phyloP scores from a whole-genome alignment of 2,888 invertebrate species.

The Lamellibrachia columna region DNA sequence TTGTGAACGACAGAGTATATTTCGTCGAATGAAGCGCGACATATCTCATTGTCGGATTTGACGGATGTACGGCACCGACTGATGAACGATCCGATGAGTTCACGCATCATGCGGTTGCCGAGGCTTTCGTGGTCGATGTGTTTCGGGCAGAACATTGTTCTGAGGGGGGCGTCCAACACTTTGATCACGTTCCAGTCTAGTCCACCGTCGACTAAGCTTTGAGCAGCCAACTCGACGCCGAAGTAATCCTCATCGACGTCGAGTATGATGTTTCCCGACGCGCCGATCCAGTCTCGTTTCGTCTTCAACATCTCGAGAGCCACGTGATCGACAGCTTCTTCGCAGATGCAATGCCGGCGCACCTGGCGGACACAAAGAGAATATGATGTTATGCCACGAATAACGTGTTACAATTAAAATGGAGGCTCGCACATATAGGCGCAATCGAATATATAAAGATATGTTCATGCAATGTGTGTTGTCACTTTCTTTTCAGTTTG shows the following conservation, averaged over 20 bases:
- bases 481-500: too few relatives aligned
- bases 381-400: too few relatives aligned
- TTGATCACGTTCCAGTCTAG: neutral
- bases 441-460: too few relatives aligned
- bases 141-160: conserved; percentile 26
- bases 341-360: neutral
- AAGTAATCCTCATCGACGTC: conserved; percentile 3
- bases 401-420: too few relatives aligned
- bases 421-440: too few relatives aligned
- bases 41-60: neutral
- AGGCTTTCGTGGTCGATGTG: conserved; percentile 24
- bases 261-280: neutral
- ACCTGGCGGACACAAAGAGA: neutral
- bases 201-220: neutral
- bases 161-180: neutral
- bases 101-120: conserved; percentile 22
- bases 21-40: neutral
- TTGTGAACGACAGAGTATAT: neutral
- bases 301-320: neutral
- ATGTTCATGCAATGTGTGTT: too few relatives aligned
- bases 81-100: neutral
- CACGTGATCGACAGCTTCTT: neutral
- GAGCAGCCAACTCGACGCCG: neutral
- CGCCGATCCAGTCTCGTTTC: neutral
- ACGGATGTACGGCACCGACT: neutral